These are phyloP conservation scores for Oncorhynchus masou DNA, from an alignment of 2,113 vertebrate species.

Conservation along the genomic window DNA sequence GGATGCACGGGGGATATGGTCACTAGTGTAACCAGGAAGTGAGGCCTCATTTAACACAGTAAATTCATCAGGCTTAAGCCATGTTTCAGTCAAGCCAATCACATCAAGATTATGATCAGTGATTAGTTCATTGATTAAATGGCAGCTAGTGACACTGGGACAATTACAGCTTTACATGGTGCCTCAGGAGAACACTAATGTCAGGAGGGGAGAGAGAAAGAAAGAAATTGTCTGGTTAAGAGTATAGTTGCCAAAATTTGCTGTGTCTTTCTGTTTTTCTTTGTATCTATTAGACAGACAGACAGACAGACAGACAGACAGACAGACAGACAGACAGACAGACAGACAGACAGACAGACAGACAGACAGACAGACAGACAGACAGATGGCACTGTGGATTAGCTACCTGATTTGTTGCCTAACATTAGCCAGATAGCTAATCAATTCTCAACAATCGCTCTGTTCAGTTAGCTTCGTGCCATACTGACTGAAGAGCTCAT, in stretches of 20 bases:
- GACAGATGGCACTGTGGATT: conserved; percentile 40
- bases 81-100: no score
- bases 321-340: background rate
- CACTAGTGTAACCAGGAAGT: no score
- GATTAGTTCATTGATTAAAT: no score
- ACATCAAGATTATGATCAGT: no score
- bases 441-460: conserved; percentile 16
- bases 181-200: background rate
- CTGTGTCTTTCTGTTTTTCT: conserved; percentile 14
- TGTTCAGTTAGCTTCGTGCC: background rate
- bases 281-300: background rate
- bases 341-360: background rate
- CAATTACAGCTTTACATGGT: no score
- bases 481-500: background rate
- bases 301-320: background rate
- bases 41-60: no score
- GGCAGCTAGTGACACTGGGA: no score
- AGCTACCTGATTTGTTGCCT: conserved; percentile 52
- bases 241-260: background rate
- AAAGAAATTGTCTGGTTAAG: conserved; percentile 31
- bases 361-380: background rate
- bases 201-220: background rate
- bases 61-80: no score
- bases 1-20: no score
- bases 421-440: conserved; percentile 31